These are phyloP conservation scores for Drosophila anomelani DNA, from an alignment of 2,888 invertebrate genomes.

Conservation along the genomic window DNA sequence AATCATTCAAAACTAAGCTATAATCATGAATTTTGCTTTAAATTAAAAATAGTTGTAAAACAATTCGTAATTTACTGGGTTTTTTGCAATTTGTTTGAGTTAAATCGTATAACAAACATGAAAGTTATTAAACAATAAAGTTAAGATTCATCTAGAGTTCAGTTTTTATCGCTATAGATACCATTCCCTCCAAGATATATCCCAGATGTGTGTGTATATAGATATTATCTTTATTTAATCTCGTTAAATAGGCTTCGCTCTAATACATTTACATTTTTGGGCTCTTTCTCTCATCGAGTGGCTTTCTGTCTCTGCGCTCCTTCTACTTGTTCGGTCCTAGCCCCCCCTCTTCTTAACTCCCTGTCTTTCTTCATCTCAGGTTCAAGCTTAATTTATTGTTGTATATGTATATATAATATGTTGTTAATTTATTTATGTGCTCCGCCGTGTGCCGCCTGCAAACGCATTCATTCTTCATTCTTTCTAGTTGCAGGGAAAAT, in stretches of 20 bases:
- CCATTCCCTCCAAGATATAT: neutral
- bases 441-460: slow-evolving; percentile 12
- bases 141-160: too few species aligned
- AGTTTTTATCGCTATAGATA: too few species aligned
- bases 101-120: too few species aligned
- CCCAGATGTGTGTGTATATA: slow-evolving; percentile 33
- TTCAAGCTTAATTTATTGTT: slow-evolving; percentile 30
- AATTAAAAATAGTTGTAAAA: too few species aligned
- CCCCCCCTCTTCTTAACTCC: slow-evolving; percentile 4
- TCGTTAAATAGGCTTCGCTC: slow-evolving; percentile 65
- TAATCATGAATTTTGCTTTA: too few species aligned
- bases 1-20: too few species aligned
- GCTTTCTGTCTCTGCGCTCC: slow-evolving; percentile 2
- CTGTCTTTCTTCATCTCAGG: slow-evolving; percentile 35
- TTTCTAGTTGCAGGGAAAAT: slow-evolving; percentile 13
- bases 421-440: slow-evolving; percentile 24
- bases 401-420: slow-evolving; percentile 31
- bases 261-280: slow-evolving; percentile 53
- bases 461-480: slow-evolving; percentile 2
- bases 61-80: too few species aligned
- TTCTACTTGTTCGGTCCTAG: slow-evolving; percentile 4
- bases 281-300: slow-evolving; percentile 24
- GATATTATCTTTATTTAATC: slow-evolving; percentile 69
- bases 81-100: too few species aligned
- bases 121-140: too few species aligned